These are phyloP conservation scores for Bombus balteatus DNA, from an alignment of 1,140 invertebrate species.

Conservation along the genomic window DNA sequence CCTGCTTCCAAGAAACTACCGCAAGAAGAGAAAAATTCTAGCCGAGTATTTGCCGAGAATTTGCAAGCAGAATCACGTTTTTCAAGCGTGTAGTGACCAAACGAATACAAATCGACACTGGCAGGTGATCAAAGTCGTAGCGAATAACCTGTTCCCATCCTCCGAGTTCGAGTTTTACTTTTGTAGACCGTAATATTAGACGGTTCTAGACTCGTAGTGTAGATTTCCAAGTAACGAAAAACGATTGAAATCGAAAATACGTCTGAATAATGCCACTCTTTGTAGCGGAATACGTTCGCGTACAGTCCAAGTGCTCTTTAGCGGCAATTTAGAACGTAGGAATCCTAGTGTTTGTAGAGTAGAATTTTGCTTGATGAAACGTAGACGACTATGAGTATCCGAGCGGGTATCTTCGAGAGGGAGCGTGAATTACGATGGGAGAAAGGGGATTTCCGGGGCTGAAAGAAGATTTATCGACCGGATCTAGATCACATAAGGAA, in stretches of 20 bases:
- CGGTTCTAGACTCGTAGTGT: neutral
- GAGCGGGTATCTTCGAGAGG: neutral
- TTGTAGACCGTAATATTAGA: neutral
- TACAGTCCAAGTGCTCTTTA: slow-evolving; percentile 8
- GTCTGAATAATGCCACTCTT: too few relatives aligned
- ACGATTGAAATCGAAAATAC: neutral
- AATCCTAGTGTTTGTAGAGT: neutral
- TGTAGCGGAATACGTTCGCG: neutral
- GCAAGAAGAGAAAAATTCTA: neutral
- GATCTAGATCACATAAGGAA: neutral
- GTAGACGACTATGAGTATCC: neutral
- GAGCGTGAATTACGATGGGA: neutral
- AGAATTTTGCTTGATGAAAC: slow-evolving; percentile 12
- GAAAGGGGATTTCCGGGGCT: neutral
- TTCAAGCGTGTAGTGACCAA: neutral
- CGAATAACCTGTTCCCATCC: neutral
- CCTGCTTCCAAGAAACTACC: neutral
- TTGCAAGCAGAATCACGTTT: neutral
- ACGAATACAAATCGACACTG: neutral
- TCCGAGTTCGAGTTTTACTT: too few relatives aligned
- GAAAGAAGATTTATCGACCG: neutral
- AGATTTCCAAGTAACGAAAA: neutral
- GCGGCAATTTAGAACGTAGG: slow-evolving; percentile 22
- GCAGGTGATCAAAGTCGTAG: neutral
- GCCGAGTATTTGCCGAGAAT: neutral